phyloP scores from a whole-genome alignment of 2,797 vertebrate genomes.

The Ctenopoma multispine region DNA sequence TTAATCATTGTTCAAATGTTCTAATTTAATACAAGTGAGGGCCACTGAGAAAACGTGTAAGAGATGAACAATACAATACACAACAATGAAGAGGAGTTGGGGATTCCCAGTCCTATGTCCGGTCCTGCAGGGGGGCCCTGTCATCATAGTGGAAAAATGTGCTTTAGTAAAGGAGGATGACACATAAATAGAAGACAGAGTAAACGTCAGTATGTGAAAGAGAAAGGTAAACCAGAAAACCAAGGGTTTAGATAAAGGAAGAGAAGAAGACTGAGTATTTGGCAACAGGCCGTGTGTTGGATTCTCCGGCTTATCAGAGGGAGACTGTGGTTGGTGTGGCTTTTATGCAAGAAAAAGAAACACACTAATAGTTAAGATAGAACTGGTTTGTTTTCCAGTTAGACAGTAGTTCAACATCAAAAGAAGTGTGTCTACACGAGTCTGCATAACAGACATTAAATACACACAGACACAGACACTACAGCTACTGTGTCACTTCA shows the following conservation, averaged over 20 bases:
- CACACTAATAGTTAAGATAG: constrained; percentile 36
- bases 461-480: constrained; percentile 26
- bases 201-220: constrained; percentile 20
- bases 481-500: constrained; percentile 56
- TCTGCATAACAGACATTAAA: background rate
- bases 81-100: constrained; percentile 30
- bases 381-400: constrained; percentile 59
- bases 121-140: constrained; percentile 23
- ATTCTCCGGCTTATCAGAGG: constrained; percentile 52
- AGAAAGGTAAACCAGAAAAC: constrained; percentile 45
- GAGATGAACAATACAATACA: constrained; percentile 9
- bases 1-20: too few relatives aligned
- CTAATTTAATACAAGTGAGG: too few relatives aligned
- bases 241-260: constrained; percentile 30
- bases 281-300: constrained; percentile 27
- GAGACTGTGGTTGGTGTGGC: constrained; percentile 51
- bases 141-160: constrained; percentile 15
- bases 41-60: constrained; percentile 27
- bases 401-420: constrained; percentile 42
- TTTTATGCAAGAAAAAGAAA: constrained; percentile 15
- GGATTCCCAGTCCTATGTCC: constrained; percentile 55
- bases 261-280: constrained; percentile 39
- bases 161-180: constrained; percentile 34
- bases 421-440: constrained; percentile 2
- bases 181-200: constrained; percentile 17